Percentiles rank a stretch among this genome's conserved stretches.
phyloP scores from a whole-genome alignment of 2,888 invertebrate species.

The Archaeoteleia sp. region DNA sequence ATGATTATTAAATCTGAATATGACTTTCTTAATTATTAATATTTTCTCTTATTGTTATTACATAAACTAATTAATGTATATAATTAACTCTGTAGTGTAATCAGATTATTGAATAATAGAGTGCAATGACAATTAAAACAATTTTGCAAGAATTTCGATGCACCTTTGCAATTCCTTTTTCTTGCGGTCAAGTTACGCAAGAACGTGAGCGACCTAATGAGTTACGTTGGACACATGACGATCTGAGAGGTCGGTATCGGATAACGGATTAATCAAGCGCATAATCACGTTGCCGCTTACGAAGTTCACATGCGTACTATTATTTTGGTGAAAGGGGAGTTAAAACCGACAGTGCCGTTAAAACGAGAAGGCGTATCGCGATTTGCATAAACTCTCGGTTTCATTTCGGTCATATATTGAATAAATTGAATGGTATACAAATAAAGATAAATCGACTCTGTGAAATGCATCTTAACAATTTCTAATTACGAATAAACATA shows the following conservation, averaged over 20 bases:
- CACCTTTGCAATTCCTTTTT: conserved; percentile 12
- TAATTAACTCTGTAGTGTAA: too few relatives aligned
- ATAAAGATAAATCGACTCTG: too few relatives aligned
- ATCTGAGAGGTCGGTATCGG: conserved; percentile 27
- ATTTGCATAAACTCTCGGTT: conserved; percentile 34
- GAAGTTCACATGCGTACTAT: conserved; percentile 35
- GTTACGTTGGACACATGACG: conserved; percentile 47
- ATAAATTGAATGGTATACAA: too few relatives aligned
- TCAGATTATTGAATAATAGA: too few relatives aligned
- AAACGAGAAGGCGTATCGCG: background rate
- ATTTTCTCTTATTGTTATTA: too few relatives aligned
- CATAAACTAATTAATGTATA: too few relatives aligned
- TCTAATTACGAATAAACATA: too few relatives aligned
- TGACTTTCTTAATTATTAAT: too few relatives aligned
- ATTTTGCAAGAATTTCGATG: conserved; percentile 15
- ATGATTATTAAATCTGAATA: too few relatives aligned
- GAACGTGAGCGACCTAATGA: conserved; percentile 41
- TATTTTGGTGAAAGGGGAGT: conserved; percentile 52
- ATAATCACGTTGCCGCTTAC: conserved; percentile 32
- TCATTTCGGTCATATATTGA: conserved; percentile 13
- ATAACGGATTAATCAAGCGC: conserved; percentile 50
- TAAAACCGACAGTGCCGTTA: background rate
- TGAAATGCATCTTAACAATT: too few relatives aligned
- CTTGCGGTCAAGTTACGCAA: conserved; percentile 50
- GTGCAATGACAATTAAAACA: background rate